Percentiles rank a stretch among this genome's conserved stretches.
Conservation (phyloP, 2,113 vertebrate genomes). For the Pantherophis guttatus region DNA sequence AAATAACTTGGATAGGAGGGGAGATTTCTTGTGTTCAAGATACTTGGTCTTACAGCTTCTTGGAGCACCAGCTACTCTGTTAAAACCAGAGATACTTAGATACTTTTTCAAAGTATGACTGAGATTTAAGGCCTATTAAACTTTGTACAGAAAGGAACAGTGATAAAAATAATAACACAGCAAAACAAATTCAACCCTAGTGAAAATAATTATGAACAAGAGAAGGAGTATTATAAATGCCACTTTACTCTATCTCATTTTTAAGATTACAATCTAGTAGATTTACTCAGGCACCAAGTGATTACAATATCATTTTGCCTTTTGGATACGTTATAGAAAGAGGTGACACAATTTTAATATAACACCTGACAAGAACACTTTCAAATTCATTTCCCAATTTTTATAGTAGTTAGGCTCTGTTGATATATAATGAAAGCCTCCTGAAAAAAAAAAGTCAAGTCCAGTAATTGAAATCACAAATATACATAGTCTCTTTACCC, state of each 20-base stretch:
- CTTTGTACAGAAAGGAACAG: constrained; percentile 23
- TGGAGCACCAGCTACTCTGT: neutral
- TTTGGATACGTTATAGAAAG: constrained; percentile 50
- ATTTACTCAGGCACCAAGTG: constrained; percentile 36
- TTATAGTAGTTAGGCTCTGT: constrained; percentile 25
- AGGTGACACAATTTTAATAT: constrained; percentile 54
- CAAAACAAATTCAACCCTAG: constrained; percentile 41
- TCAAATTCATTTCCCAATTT: constrained; percentile 32
- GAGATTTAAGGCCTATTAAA: constrained; percentile 20
- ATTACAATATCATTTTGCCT: constrained; percentile 48
- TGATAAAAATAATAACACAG: constrained; percentile 43
- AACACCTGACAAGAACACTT: constrained; percentile 53
- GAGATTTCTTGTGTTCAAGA: neutral
- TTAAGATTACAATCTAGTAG: constrained; percentile 50
- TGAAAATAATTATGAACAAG: constrained; percentile 50
- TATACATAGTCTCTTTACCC: neutral
- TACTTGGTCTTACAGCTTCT: neutral
- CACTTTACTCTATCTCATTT: constrained; percentile 51
- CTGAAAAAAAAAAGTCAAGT: constrained; percentile 27
- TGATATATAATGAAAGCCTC: constrained; percentile 43
- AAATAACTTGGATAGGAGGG: neutral
- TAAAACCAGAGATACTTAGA: constrained; percentile 25
- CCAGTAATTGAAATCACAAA: constrained; percentile 45
- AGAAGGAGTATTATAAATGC: constrained; percentile 42
- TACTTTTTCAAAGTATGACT: constrained; percentile 29